phyloP scores from a whole-genome alignment of 1,140 invertebrate genomes.

The Anastrepha obliqua region DNA sequence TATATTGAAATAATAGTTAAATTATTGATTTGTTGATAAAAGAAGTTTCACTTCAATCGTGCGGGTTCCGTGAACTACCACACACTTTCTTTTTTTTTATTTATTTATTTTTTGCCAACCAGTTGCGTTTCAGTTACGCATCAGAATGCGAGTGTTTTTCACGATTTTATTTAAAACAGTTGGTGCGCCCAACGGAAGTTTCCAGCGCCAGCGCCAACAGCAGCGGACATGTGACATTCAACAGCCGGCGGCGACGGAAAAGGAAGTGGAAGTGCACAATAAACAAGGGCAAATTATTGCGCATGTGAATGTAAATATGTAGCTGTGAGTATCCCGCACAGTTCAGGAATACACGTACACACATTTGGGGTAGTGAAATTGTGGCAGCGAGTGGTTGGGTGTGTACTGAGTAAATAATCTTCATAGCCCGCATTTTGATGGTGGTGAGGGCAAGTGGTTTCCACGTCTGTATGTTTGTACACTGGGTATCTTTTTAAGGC shows the following conservation, averaged over 20 bases:
- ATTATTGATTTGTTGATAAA: too few species aligned
- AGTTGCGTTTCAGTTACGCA: not conserved
- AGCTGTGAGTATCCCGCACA: not conserved
- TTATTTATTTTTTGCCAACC: not conserved
- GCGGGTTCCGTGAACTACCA: too few species aligned
- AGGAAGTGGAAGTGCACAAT: slow-evolving; percentile 52
- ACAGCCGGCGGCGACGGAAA: slow-evolving; percentile 34
- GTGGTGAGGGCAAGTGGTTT: too few species aligned
- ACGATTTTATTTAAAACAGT: slow-evolving; percentile 35
- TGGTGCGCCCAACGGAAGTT: slow-evolving; percentile 16
- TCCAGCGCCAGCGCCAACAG: not conserved
- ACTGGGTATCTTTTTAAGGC: too few species aligned
- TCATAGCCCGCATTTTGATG: too few species aligned
- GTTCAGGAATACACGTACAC: not conserved
- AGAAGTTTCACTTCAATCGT: too few species aligned
- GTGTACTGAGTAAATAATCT: not conserved
- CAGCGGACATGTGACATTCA: slow-evolving; percentile 12
- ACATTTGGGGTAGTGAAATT: not conserved
- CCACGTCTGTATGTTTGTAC: not conserved
- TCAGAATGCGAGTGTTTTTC: not conserved
- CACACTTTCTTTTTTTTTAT: not conserved
- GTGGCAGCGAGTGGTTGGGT: not conserved
- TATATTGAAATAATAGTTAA: too few species aligned
- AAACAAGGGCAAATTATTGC: slow-evolving; percentile 53
- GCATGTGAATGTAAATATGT: not conserved